Base-by-base conservation (phyloP, 2,113 vertebrate species). In the Bathybates hornii region DNA sequence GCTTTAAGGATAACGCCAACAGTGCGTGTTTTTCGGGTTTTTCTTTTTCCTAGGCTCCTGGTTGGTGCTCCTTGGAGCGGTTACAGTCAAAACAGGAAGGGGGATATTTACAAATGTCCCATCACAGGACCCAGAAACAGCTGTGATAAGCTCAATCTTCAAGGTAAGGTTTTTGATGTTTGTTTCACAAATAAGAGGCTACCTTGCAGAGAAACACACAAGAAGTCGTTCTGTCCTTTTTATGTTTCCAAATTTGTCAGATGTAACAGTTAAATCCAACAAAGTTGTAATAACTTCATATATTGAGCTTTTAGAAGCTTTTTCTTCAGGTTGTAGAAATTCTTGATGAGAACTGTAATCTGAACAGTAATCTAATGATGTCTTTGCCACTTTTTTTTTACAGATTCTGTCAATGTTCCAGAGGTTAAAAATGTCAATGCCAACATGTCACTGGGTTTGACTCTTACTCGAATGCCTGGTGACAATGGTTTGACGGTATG, bases 31-130 rank as follows among this genome's bases (percentile, higher is more conserved):
- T 90, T 66, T n/a, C 1, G 12, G 32, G 34, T 6, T 61, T 87
- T 6, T 8, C 95, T 36, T 61, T 87, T 95, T 48, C 90, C 16
- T 13, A 99, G 98, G 98, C 91, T 99, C 78, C 89, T 99, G 91
- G 97, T 98, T 82, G 96, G 97, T 5, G 97, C 98, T 76, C 98
- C 98, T 1, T 98, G 98, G 98, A 98, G 97, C 79, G 97, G 97
- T 4, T 98, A 95, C 94, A 96, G 92, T 0, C n/a, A 54, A 41
- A 98, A 98, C 92, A 97, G 96, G 92, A 98, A 96, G 92, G 98
- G 98, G 59, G 98, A 98, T 88, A 93, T 99, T 80, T 98, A 98
- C 86, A 97, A 96, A 19, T 99, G 98, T 94, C 96, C 95, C 19
- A 87, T 98, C 50, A 90, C 85, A 34, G 91, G 82, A 0, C 82